These are phyloP conservation scores for Myzus persicae DNA, from an alignment of 1,140 invertebrate genomes.

Conservation along the genomic window DNA sequence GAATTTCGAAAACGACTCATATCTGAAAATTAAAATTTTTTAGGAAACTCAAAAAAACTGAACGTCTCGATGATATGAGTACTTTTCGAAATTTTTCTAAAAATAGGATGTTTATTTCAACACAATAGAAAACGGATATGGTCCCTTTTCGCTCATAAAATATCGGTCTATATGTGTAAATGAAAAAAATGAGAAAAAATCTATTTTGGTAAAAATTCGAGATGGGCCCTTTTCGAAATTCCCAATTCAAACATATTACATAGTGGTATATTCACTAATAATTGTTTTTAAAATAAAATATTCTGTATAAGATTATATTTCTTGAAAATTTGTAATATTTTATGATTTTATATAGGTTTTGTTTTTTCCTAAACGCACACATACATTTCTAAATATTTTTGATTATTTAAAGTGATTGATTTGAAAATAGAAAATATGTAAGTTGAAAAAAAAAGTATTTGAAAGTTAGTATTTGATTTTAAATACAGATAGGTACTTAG, in stretches of 20 bases:
- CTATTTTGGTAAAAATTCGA: conserved; percentile 15
- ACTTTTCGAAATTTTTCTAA: conserved; percentile 39
- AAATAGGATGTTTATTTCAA: conserved; percentile 23
- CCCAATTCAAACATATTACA: too few relatives aligned
- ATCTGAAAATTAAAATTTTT: too few relatives aligned
- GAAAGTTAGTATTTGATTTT: too few relatives aligned
- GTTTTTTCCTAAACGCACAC: not conserved
- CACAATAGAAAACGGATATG: conserved; percentile 39
- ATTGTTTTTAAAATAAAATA: too few relatives aligned
- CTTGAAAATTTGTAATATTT: not conserved
- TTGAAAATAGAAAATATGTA: not conserved
- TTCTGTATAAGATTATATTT: not conserved
- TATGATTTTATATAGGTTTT: not conserved
- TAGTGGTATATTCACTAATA: too few relatives aligned
- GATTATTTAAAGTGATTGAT: not conserved
- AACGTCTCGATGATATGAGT: too few relatives aligned
- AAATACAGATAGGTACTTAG: not conserved
- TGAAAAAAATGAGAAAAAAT: not conserved
- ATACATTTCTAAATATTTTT: not conserved
- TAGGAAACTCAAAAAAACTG: too few relatives aligned
- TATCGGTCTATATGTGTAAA: conserved; percentile 39
- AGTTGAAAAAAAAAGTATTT: too few relatives aligned
- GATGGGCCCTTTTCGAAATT: too few relatives aligned
- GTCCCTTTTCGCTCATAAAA: conserved; percentile 23
- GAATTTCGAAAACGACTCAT: too few relatives aligned